Evolutionary conservation across 2,797 vertebrate species (phyloP), one percentile per base, ranked within the genome.

Genomic region (Cirrhinus mrigala): DNA sequence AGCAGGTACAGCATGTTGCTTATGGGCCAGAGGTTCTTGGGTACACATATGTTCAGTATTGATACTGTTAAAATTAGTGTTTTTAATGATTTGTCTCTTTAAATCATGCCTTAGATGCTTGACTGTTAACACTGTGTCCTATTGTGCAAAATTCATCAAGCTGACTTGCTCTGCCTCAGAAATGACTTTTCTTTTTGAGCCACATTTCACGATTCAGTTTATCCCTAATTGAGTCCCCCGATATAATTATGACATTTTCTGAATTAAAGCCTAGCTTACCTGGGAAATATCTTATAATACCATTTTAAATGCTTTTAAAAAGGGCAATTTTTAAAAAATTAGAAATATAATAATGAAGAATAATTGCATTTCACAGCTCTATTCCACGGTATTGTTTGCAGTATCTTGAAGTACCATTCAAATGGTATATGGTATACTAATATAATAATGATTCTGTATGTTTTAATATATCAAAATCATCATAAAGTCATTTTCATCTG

Each of bases 21-120:
- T 78, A 58, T 77, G 12, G 27, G 27, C 46, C 24, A 62, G 24
- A 29, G 50, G 33, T 66, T 68, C 62, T 84, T 84, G 62, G 7
- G 24, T 20, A 29, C 81, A 40, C 50, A 24, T 58, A 20, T 1
- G 22, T 82, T 46, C n/a, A 20, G 80, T 22, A 56, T 56, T 46
- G 68, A 56, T 58, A 73, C 33, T 73, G 40, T 60, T 70, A 56
- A 78, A 58, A 27, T 15, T 15, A 6, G 6, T 68, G 1, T 40
- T 64, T 79, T 46, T 2, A 70, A 58, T 46, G 7, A 68, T 68
- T 22, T 48, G 20, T 80, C 48, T 44, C 54, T 10, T 58, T 48
- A 46, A 15, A 15, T 73, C 69, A 60, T 46, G n/a, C 12, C 16
- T 46, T 20, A n/a, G n/a, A 58, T 58, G 20, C 44, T 50, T 50